These are phyloP conservation scores for Limnephilus rhombicus DNA, from an alignment of 2,888 invertebrate species.

Conservation along the genomic window DNA sequence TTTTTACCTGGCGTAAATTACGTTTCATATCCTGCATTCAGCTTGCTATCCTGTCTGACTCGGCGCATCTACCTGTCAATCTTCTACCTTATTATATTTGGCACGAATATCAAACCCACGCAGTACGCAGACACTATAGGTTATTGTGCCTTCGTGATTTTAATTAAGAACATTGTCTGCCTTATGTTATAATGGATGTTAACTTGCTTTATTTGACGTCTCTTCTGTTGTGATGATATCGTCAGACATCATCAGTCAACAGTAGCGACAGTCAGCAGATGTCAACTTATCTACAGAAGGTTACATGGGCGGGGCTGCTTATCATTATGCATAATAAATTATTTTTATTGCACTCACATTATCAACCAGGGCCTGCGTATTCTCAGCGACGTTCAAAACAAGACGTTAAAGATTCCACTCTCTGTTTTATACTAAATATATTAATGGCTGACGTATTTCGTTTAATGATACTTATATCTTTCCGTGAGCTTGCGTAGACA, in stretches of 20 bases:
- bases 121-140: background rate
- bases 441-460: slow-evolving; percentile 33
- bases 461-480: slow-evolving; percentile 39
- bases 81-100: background rate
- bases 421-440: slow-evolving; percentile 21
- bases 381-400: background rate
- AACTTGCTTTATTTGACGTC: background rate
- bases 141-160: background rate
- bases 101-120: background rate
- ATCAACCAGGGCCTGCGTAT: background rate
- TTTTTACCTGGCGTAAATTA: background rate
- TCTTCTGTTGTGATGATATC: background rate
- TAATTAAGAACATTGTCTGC: background rate
- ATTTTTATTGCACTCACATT: background rate
- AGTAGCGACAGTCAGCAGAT: background rate
- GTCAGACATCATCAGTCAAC: background rate
- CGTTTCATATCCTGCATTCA: background rate
- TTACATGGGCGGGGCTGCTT: background rate
- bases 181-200: too few species aligned
- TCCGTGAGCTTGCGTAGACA: slow-evolving; percentile 48
- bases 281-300: background rate
- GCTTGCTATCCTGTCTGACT: background rate
- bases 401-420: background rate
- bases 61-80: background rate
- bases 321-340: slow-evolving; percentile 14